These are phyloP conservation scores for Asarcornis scutulata DNA, from an alignment of 2,113 vertebrate genomes.

Conservation along the genomic window DNA sequence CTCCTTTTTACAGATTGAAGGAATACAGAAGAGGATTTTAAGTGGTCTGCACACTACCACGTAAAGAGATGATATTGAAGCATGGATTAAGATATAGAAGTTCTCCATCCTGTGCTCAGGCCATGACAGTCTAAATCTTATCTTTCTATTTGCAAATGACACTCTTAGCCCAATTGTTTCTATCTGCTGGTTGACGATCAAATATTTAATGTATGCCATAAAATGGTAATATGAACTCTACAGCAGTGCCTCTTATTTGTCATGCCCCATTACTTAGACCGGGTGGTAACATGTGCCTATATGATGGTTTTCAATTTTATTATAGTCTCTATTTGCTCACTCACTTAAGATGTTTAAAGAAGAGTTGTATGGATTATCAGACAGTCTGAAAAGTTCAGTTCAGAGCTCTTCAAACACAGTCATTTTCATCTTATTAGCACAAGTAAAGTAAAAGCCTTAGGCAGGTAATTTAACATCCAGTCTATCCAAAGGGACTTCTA, in stretches of 20 bases:
- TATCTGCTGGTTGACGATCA: slow-evolving; percentile 26
- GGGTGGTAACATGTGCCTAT: neutral
- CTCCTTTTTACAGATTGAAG: neutral
- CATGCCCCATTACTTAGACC: slow-evolving; percentile 30
- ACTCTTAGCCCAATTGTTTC: slow-evolving; percentile 6
- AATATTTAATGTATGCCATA: slow-evolving; percentile 53
- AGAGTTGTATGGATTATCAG: slow-evolving; percentile 56
- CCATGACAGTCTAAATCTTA: neutral
- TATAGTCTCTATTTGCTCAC: slow-evolving; percentile 44
- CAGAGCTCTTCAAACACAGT: slow-evolving; percentile 43
- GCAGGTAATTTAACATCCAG: slow-evolving; percentile 62
- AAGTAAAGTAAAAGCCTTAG: slow-evolving; percentile 52
- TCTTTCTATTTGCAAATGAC: neutral
- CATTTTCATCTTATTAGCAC: slow-evolving; percentile 54
- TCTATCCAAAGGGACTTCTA: slow-evolving; percentile 55
- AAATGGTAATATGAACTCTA: slow-evolving; percentile 52
- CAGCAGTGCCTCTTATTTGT: slow-evolving; percentile 42
- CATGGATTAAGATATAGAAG: neutral
- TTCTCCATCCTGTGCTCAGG: neutral
- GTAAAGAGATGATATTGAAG: neutral
- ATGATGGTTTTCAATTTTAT: slow-evolving; percentile 30
- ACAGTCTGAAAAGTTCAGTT: slow-evolving; percentile 42
- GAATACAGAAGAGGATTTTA: neutral
- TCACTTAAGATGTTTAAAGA: slow-evolving; percentile 67
- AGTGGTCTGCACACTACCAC: neutral